A percentile compares a stretch with the other conserved stretches of the same genome.
These are phyloP conservation scores for Paraescarpia echinospica DNA, from an alignment of 1,140 invertebrate species.

Conservation along the genomic window DNA sequence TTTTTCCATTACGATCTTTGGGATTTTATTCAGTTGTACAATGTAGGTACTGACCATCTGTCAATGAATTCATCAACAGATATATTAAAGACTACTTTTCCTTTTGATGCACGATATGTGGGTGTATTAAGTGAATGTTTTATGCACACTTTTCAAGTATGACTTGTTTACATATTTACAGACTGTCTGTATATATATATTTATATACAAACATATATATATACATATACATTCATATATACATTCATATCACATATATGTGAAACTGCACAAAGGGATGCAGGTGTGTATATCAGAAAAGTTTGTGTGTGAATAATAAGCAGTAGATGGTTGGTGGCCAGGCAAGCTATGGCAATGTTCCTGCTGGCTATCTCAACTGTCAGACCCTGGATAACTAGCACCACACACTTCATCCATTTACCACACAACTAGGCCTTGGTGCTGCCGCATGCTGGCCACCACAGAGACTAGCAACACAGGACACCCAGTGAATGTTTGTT, in stretches of 20 bases:
- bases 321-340: neutral
- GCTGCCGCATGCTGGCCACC: neutral
- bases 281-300: neutral
- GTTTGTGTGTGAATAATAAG: neutral
- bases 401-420: neutral
- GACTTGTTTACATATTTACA: no score
- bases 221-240: no score
- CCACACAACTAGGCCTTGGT: neutral
- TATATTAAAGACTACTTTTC: neutral
- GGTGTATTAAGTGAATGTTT: no score
- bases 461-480: neutral
- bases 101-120: no score
- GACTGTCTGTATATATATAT: no score
- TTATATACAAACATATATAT: no score
- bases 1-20: neutral
- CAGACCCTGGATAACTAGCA: neutral
- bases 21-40: neutral
- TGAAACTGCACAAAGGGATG: no score
- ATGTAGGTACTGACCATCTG: neutral
- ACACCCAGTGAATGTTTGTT: neutral
- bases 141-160: no score
- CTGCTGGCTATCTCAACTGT: neutral
- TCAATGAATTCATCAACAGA: neutral
- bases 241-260: no score
- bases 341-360: neutral